Percentiles rank a stretch among this genome's conserved stretches.
These are phyloP conservation scores for Acanthosepion esculentum DNA, from an alignment of 2,888 invertebrate genomes.

Conservation along the genomic window DNA sequence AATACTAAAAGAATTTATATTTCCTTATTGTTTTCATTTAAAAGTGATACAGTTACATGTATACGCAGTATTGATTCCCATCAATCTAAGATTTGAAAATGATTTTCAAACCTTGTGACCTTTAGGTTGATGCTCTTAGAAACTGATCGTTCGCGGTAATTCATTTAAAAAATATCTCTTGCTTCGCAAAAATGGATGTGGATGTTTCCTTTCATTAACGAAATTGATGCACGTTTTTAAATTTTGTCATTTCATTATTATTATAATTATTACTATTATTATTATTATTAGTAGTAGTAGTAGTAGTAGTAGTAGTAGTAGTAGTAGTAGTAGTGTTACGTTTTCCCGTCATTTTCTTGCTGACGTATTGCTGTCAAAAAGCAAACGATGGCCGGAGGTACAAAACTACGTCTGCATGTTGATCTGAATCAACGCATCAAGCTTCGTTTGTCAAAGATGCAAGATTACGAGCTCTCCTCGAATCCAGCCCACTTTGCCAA, in stretches of 20 bases:
- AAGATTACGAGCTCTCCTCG: neutral
- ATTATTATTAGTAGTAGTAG: no score
- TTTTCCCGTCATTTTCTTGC: neutral
- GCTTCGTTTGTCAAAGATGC: neutral
- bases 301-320: no score
- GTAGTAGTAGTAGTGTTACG: no score
- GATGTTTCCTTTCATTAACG: neutral
- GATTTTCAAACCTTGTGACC: neutral
- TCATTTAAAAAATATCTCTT: no score
- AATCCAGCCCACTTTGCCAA: neutral
- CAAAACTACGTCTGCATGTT: neutral
- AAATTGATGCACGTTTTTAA: neutral
- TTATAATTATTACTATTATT: no score
- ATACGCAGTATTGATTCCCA: no score
- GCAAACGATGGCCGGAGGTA: neutral
- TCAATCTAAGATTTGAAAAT: no score
- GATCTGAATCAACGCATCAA: neutral
- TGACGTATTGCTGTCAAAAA: neutral
- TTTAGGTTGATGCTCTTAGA: neutral
- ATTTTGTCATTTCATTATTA: neutral
- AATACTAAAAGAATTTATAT: no score
- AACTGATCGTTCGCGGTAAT: neutral
- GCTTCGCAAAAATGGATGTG: neutral
- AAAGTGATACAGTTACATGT: no score
- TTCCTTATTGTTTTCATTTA: no score